These are phyloP conservation scores for Phrynocephalus vlangalii DNA, from an alignment of 2,797 vertebrate genomes.

Conservation along the genomic window DNA sequence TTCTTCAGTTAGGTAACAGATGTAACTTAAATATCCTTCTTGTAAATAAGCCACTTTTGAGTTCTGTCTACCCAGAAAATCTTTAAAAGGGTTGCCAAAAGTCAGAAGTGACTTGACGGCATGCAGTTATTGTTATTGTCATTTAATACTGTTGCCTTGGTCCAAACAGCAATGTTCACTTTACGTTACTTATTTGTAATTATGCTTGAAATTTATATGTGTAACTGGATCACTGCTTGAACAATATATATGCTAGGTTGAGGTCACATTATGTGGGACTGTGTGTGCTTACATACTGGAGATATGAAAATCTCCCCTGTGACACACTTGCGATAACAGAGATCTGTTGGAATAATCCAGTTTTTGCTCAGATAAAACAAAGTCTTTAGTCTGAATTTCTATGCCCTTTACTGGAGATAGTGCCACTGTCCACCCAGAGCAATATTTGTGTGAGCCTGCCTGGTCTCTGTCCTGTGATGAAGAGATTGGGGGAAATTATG, in stretches of 20 bases:
- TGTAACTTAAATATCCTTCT: background rate
- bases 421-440: background rate
- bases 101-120: background rate
- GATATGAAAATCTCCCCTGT: background rate
- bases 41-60: background rate
- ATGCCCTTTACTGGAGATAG: background rate
- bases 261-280: background rate
- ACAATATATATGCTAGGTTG: background rate
- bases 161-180: background rate
- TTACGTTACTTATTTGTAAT: background rate
- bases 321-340: no score
- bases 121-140: background rate
- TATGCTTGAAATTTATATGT: background rate
- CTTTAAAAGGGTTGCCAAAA: no score
- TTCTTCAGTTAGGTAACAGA: background rate
- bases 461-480: background rate
- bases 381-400: no score
- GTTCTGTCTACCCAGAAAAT: no score
- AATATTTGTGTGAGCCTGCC: background rate
- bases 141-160: no score
- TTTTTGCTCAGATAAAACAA: background rate
- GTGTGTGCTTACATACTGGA: background rate
- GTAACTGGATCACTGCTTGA: background rate
- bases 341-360: background rate
- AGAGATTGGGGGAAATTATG: background rate